Percentiles rank a stretch among this genome's conserved stretches.
Conservation (phyloP, 2,113 vertebrate species). For the Centropristis striata region DNA sequence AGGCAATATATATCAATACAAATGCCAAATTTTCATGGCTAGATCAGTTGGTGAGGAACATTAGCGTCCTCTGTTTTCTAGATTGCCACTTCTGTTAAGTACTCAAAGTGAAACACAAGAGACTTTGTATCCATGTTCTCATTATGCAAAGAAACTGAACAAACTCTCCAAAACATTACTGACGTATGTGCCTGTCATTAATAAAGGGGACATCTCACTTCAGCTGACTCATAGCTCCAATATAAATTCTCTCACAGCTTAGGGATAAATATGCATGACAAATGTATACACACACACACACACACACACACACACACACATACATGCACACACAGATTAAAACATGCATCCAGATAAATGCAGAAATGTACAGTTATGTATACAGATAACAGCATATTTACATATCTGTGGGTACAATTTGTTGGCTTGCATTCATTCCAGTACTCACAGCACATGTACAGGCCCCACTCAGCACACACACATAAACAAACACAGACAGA, state of each 20-base stretch:
- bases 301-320: neutral
- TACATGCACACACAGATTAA: neutral
- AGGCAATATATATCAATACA: neutral
- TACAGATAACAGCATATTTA: neutral
- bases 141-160: neutral
- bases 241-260: neutral
- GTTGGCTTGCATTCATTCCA: neutral
- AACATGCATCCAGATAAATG: neutral
- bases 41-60: neutral
- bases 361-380: neutral
- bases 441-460: neutral
- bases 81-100: neutral
- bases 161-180: neutral
- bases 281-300: neutral
- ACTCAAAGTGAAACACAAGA: neutral
- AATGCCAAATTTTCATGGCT: neutral
- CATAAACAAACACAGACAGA: neutral
- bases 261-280: slow-evolving; percentile 5
- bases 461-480: slow-evolving; percentile 1
- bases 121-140: slow-evolving; percentile 3
- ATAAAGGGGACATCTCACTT: slow-evolving; percentile 5
- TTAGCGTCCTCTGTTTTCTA: neutral
- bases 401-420: slow-evolving; percentile 22
- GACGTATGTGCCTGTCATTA: neutral
- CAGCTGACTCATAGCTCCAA: slow-evolving; percentile 5